Base-by-base conservation (phyloP, 2,113 vertebrate species). In the Peucedramus taeniatus region DNA sequence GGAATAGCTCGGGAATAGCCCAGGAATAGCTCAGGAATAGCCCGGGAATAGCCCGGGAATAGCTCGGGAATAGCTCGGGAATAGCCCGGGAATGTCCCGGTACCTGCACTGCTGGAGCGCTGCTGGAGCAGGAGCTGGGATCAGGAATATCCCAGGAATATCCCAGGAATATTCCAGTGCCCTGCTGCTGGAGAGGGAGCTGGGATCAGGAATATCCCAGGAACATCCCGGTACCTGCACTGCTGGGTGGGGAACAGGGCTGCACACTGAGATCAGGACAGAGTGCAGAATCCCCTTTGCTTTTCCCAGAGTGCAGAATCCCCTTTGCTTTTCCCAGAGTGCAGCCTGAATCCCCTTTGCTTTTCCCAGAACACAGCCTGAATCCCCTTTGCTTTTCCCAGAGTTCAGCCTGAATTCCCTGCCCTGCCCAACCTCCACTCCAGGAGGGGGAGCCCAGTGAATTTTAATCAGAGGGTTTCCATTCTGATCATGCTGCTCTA, bases 391-490 rank as follows among this genome's bases (percentile, higher is more conserved):
- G 87, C 24, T 65, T 97, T 79, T 77, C 94, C 77, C 86, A 17
- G 68, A 44, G 92, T 6, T 33, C 93, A 39, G 53, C 90, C 94
- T 6, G 27, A 4, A 27, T 27, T 37, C 71, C 91, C 76, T 65
- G 70, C 94, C 78, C 81, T 92, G 54, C 61, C 27, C 76, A 83
- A 42, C 40, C 42, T 80, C 72, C 74, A 69, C 45, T 63, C 42
- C 42, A 69, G 49, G 24, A 82, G 65, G 74, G 51, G 60, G 76
- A 87, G 51, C 54, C 63, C n/a, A 71, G 35, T 27, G 89, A 85
- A 83, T 89, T 70, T 94, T 86, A 97, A 97, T 93, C 82, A 92
- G 89, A 75, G 64, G 54, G 59, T 92, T 97, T 84, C 94, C 65
- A 69, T 96, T 96, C 93, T 40, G 39, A 61, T 97, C 93, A 45